phyloP scores from a whole-genome alignment of 2,113 vertebrate species.

The Tamias sibiricus region DNA sequence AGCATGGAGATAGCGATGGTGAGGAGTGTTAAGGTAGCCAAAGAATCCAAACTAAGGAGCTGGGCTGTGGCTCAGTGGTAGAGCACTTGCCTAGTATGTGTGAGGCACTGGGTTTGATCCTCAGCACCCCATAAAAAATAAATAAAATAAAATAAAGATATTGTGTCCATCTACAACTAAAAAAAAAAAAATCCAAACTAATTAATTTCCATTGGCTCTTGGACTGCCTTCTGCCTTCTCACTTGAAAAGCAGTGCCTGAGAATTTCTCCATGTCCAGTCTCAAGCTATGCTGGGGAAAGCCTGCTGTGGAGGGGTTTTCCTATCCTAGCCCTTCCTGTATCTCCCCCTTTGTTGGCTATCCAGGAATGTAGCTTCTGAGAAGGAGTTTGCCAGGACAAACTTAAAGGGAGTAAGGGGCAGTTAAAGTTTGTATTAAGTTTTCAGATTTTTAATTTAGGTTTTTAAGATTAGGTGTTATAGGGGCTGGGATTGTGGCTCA shows the following conservation, averaged over 20 bases:
- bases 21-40: neutral
- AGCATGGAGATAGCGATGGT: neutral
- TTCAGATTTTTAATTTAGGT: constrained; percentile 21
- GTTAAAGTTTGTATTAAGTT: neutral
- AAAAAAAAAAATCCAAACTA: neutral
- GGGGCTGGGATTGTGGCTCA: too few species aligned
- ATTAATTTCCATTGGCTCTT: neutral
- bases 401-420: neutral
- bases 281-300: neutral
- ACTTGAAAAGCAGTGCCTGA: neutral
- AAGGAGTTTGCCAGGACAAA: neutral
- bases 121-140: too few species aligned
- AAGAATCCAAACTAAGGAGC: neutral
- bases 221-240: neutral
- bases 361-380: neutral
- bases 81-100: too few species aligned
- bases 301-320: neutral
- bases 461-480: neutral
- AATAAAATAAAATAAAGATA: too few species aligned
- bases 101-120: too few species aligned
- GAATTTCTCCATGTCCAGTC: constrained; percentile 5
- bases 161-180: too few species aligned
- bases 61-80: too few species aligned
- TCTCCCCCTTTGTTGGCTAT: neutral
- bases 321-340: neutral